phyloP scores from a whole-genome alignment of 2,797 vertebrate species.

The Erpetoichthys calabaricus region DNA sequence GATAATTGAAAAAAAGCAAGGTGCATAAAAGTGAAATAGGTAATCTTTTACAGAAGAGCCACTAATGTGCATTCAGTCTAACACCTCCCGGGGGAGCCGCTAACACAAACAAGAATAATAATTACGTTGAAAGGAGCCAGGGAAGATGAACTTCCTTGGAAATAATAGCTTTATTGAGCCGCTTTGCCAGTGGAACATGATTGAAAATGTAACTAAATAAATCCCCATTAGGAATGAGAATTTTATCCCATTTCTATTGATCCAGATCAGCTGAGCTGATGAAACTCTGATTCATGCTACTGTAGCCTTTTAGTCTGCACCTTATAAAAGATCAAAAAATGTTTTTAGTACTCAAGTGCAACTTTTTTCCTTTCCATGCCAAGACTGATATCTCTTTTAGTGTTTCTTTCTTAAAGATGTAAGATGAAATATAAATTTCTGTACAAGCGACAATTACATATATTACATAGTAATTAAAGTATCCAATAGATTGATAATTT shows the following conservation, averaged over 20 bases:
- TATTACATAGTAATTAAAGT: too few relatives aligned
- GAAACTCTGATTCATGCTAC: not conserved
- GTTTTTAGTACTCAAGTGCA: too few relatives aligned
- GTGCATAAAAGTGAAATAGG: not conserved
- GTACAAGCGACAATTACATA: too few relatives aligned
- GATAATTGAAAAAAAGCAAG: not conserved
- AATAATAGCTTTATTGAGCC: slow-evolving; percentile 7
- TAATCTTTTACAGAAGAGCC: not conserved
- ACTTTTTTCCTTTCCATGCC: too few relatives aligned
- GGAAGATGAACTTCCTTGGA: slow-evolving; percentile 5
- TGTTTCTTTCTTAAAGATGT: too few relatives aligned
- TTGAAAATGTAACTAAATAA: slow-evolving; percentile 5
- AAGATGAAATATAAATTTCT: too few relatives aligned
- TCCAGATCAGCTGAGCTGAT: not conserved
- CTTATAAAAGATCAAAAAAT: too few relatives aligned
- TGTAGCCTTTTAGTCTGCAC: not conserved
- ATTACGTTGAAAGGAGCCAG: not conserved
- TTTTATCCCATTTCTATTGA: not conserved
- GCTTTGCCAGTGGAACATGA: not conserved
- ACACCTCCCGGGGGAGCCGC: not conserved
- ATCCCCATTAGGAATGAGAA: slow-evolving; percentile 3
- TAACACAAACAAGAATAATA: slow-evolving; percentile 4
- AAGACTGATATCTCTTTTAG: too few relatives aligned
- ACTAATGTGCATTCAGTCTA: slow-evolving; percentile 3
- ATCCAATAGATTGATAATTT: too few relatives aligned